phyloP scores from a whole-genome alignment of 2,797 vertebrate species.

The Xiphorhynchus erythropygius region DNA sequence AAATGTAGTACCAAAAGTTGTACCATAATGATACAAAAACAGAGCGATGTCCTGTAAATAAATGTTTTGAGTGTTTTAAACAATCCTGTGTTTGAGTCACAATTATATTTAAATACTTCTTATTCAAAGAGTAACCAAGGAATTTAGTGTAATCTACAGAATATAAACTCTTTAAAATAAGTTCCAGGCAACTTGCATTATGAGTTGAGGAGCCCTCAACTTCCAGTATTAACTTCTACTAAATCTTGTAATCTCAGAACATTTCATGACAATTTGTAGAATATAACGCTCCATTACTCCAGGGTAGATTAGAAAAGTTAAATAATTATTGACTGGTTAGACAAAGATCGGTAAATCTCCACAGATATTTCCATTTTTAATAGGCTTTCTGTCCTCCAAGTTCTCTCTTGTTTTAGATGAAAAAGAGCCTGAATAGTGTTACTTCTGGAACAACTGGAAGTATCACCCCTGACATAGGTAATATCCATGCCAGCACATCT shows the following conservation, averaged over 20 bases:
- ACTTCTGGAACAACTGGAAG: background rate
- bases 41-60: background rate
- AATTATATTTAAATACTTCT: background rate
- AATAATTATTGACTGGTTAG: background rate
- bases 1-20: background rate
- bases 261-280: background rate
- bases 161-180: background rate
- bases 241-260: background rate
- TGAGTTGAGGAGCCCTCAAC: background rate
- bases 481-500: background rate
- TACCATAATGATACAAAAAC: background rate
- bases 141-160: background rate
- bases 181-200: background rate
- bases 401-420: background rate
- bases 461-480: background rate
- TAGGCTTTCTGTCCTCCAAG: background rate
- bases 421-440: background rate
- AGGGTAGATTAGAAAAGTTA: background rate
- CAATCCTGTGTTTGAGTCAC: background rate
- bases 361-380: background rate
- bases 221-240: background rate
- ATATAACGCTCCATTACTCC: background rate
- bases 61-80: background rate
- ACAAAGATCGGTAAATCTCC: background rate
- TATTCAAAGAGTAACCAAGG: background rate